Evolutionary conservation across 1,140 invertebrate genomes (phyloP).

Genomic region (Drosophila prosaltans): DNA sequence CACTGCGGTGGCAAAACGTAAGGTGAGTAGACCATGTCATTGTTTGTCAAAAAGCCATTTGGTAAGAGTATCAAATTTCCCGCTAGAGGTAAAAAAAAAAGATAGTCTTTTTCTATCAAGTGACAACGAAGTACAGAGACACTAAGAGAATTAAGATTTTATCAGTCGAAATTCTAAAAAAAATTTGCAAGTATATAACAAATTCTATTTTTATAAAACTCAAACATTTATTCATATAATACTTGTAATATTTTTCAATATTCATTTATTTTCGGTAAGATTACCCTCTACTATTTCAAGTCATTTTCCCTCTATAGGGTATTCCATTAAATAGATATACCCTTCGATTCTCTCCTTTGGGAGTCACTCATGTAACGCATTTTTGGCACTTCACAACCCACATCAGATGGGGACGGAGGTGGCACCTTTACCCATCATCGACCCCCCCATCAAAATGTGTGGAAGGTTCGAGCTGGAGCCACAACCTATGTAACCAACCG

Average conservation of each 20-base stretch:
- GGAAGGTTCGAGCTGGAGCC: slow-evolving; percentile 20
- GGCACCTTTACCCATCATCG: slow-evolving; percentile 6
- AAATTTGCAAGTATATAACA: too few species aligned
- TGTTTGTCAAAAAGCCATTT: slow-evolving; percentile 81
- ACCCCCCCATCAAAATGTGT: background rate
- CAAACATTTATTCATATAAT: too few species aligned
- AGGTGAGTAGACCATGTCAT: slow-evolving; percentile 73
- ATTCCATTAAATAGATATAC: background rate
- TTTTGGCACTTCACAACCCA: slow-evolving; percentile 16
- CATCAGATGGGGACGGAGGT: slow-evolving; percentile 6
- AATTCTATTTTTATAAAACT: too few species aligned
- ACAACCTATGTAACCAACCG: slow-evolving; percentile 59
- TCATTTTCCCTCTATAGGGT: background rate
- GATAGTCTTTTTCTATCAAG: background rate
- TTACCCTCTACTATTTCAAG: too few species aligned
- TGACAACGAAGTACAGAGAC: slow-evolving; percentile 13
- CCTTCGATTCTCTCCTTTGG: background rate
- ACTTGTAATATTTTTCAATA: too few species aligned
- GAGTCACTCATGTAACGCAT: slow-evolving; percentile 16
- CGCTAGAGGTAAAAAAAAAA: slow-evolving; percentile 31
- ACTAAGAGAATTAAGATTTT: background rate
- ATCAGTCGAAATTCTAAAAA: too few species aligned
- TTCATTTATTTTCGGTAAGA: too few species aligned
- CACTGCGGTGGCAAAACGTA: slow-evolving; percentile 36
- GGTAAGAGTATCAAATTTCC: slow-evolving; percentile 68